Base-by-base conservation (phyloP, 1,140 invertebrate genomes). In the Teleogryllus occipitalis region DNA sequence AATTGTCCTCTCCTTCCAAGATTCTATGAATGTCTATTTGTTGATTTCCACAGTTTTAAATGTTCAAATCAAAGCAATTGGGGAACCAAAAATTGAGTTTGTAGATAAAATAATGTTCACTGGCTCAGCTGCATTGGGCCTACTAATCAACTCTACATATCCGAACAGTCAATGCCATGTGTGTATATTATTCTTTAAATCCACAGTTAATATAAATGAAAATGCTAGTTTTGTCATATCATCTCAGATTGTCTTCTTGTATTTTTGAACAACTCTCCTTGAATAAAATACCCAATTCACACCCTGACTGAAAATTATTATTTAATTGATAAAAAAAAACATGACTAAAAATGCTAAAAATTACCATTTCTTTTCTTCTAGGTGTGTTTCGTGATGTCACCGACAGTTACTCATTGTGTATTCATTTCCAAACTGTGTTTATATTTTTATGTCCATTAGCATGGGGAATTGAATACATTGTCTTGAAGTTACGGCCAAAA, bases 351-450 rank as follows among this genome's bases (percentile, higher is more conserved):
- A 3, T 47, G 18, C 15, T 39, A 49, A 65, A 39, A 7, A 79
- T 75, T 75, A 8, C 0, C 8, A 15, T 18, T 12, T 8, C n/a
- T 76, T 72, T 27, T 10, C n/a, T 49, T 79, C 8, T 75, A 81
- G 81, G 81, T 48, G 54, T 81, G 48, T 73, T 81, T 39, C 72
- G 81, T 22, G 81, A 81, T 73, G 65, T 65, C 8, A 80, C 79
- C 5, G 76, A 48, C 46, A 81, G 81, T 72, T 81, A 80, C 65
- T 49, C 79, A 15, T 18, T 80, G 8, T 81, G 81, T 77, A 80
- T 81, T 12, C 81, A 81, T 47, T 54, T 76, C 6, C 79, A 80
- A 21, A 80, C 81, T 14, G 72, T 75, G n/a, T 39, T 80, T 15
- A 74, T 81, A 5, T 74, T 80, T 21, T 15, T 77, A 4, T 81